phyloP scores from a whole-genome alignment of 2,113 vertebrate genomes.

The Emydocephalus ijimae region DNA sequence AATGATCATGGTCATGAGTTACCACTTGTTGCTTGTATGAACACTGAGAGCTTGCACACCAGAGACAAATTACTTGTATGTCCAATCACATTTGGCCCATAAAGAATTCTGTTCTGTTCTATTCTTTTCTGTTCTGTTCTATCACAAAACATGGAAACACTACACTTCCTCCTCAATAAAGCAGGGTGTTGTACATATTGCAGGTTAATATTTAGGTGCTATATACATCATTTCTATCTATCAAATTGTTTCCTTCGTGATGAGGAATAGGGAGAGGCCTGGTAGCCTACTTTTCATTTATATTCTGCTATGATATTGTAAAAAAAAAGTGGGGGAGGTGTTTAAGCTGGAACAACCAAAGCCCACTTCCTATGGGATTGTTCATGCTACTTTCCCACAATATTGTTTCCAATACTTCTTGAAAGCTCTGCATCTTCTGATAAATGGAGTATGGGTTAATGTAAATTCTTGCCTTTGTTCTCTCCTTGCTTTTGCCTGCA shows the following conservation, averaged over 20 bases:
- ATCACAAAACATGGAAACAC: not conserved
- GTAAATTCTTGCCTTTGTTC: not conserved
- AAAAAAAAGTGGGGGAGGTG: not conserved
- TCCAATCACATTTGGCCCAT: not conserved
- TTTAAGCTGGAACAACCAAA: not conserved
- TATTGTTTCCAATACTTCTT: not conserved
- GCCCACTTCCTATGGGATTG: not conserved
- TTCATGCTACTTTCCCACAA: not conserved
- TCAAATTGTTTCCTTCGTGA: not conserved
- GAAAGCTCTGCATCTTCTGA: not conserved
- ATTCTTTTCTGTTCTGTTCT: not conserved
- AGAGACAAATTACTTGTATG: not conserved
- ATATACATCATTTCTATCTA: not conserved
- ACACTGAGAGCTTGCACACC: not conserved
- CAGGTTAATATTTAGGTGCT: not conserved
- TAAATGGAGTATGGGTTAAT: not conserved
- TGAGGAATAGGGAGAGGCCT: not conserved
- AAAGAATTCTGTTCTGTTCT: not conserved
- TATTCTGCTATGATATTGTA: not conserved
- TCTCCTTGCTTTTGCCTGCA: not conserved
- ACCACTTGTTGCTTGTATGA: not conserved
- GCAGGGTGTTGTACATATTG: not conserved
- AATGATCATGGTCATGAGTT: not conserved
- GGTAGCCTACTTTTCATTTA: not conserved
- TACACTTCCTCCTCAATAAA: not conserved